A percentile compares a stretch with the other conserved stretches of the same genome.
Conservation (phyloP, 2,113 vertebrate genomes). For the Sorex araneus region DNA sequence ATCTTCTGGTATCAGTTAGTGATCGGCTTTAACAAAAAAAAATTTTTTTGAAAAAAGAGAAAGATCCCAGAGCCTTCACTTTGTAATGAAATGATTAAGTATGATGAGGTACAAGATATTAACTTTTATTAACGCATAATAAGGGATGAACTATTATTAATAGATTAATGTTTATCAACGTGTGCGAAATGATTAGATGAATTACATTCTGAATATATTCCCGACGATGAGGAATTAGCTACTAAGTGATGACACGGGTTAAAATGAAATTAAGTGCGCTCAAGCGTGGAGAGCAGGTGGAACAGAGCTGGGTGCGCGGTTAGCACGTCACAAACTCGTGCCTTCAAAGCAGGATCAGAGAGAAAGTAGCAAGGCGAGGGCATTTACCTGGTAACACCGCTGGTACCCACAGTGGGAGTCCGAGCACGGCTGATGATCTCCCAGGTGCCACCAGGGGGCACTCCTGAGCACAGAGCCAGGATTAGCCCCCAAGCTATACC, state of each 20-base stretch:
- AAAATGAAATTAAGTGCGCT: constrained; percentile 50
- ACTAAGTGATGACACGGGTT: constrained; percentile 23
- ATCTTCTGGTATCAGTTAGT: constrained; percentile 35
- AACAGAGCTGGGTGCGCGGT: background rate
- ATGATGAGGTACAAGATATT: background rate
- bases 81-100: constrained; percentile 50
- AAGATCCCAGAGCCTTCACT: background rate
- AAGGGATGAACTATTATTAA: constrained; percentile 47
- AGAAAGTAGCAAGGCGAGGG: too few relatives aligned
- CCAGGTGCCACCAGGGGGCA: too few relatives aligned
- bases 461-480: too few relatives aligned
- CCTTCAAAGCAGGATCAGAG: too few relatives aligned
- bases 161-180: constrained; percentile 28
- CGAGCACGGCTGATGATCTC: too few relatives aligned
- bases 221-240: constrained; percentile 44
- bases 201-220: constrained; percentile 38
- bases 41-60: background rate
- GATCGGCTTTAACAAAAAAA: constrained; percentile 29
- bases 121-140: constrained; percentile 40
- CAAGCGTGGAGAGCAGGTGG: background rate
- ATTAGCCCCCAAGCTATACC: too few relatives aligned
- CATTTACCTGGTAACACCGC: too few relatives aligned
- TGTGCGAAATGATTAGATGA: constrained; percentile 13
- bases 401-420: too few relatives aligned
- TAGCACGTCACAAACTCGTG: background rate